Base-by-base conservation (phyloP, 1,140 invertebrate species). In the Cyclargus thomasi region DNA sequence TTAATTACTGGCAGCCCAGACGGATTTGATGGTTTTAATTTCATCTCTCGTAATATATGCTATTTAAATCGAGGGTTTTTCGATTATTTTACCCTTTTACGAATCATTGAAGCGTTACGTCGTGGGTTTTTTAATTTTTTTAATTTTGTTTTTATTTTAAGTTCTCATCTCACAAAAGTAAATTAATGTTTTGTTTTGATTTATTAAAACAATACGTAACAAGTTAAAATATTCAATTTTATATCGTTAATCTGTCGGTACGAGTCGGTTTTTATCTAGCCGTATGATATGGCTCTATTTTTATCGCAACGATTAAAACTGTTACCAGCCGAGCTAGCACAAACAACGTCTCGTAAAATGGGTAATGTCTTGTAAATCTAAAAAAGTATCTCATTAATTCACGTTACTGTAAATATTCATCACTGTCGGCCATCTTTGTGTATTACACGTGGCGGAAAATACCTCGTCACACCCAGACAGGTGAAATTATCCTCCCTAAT, bases 401-500 rank as follows among this genome's bases (percentile, higher is more conserved):
- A 47, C 39, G 39, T 47, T 47, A 47, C 39, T 47, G 39, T 47
- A 47, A 47, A 47, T 47, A 47, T 47, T 47, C 39, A 47, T 47
- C 39, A 47, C 14, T 47, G 39, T 47, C 39, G 39, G 39, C 39
- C 39, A 47, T 47, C 39, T 47, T 47, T 47, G 39, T 14, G 14
- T 47, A 47, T 47, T 8, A 8, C 1, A 47, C 39, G 39, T 8
- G 0, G 39, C 39, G 39, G 39, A 47, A 47, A 47, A 47, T 47
- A 47, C 39, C 6, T 47, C 14, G 11, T 47, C 39, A 47, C 39
- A 47, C 39, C 39, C 39, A 16, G 39, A 47, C 39, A 47, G 39
- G 39, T 47, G 39, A 47, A 47, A 47, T 47, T 47, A 39, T 39
- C 7, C 39, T 47, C 4, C 39, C 39, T 47, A 47, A 47, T 14